phyloP scores from a whole-genome alignment of 2,888 invertebrate species.

The Miltochrista miniata region DNA sequence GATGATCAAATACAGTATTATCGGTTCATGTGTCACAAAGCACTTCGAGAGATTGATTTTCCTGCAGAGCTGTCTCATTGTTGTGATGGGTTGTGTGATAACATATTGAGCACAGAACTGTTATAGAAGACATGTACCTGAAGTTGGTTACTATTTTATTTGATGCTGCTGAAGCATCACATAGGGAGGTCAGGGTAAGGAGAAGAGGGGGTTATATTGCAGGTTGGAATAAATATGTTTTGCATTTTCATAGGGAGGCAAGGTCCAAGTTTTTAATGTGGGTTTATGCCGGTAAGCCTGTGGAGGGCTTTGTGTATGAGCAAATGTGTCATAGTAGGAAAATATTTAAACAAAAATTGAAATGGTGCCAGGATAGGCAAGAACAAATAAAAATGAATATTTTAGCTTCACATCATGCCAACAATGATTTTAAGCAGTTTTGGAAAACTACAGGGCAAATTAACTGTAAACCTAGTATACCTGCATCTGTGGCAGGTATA shows the following conservation, averaged over 20 bases:
- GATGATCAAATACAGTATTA: too few species aligned
- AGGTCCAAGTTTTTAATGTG: neutral
- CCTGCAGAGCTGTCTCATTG: neutral
- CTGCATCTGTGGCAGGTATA: too few species aligned
- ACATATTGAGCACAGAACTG: neutral
- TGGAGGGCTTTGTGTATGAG: neutral
- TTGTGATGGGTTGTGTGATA: neutral
- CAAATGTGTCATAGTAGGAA: neutral
- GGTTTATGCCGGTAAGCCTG: neutral
- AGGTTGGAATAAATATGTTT: neutral
- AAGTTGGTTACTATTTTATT: neutral
- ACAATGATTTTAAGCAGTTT: too few species aligned
- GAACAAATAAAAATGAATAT: too few species aligned
- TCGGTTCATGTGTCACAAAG: neutral
- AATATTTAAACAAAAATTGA: neutral
- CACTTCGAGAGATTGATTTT: neutral
- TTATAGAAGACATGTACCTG: neutral
- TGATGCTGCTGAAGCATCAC: neutral
- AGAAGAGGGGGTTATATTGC: neutral
- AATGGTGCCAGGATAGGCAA: too few species aligned
- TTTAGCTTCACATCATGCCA: too few species aligned
- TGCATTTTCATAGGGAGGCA: neutral
- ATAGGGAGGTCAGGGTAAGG: neutral
- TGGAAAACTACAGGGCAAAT: too few species aligned
- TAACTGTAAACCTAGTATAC: too few species aligned